Evolutionary conservation across 2,888 invertebrate species (phyloP).

Genomic region (Neoscelio sp.): DNA sequence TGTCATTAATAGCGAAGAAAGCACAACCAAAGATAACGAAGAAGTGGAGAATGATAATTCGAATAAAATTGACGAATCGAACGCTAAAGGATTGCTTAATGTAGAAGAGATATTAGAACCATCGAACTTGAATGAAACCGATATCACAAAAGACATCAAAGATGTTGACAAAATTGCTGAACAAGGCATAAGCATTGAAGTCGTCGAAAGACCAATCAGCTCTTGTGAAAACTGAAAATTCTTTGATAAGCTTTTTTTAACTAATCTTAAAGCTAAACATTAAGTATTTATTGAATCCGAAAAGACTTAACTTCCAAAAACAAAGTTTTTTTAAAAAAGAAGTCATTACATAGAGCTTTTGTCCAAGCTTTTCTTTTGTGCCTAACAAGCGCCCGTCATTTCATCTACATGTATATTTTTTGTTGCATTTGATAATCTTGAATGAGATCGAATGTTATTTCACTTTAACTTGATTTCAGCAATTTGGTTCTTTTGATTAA

Average conservation of each 20-base stretch:
- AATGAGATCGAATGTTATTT: background rate
- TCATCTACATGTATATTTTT: too few relatives aligned
- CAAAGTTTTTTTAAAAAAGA: background rate
- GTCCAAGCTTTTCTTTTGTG: too few relatives aligned
- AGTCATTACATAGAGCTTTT: too few relatives aligned
- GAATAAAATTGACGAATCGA: background rate
- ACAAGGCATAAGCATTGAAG: background rate
- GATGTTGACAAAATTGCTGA: slow-evolving; percentile 30
- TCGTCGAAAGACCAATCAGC: background rate
- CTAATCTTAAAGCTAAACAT: slow-evolving; percentile 3
- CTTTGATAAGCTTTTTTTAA: slow-evolving; percentile 14
- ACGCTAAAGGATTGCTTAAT: slow-evolving; percentile 3
- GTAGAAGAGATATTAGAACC: slow-evolving; percentile 4
- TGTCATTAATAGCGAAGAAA: slow-evolving; percentile 20
- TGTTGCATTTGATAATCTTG: too few relatives aligned
- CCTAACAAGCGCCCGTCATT: too few relatives aligned
- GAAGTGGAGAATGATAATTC: background rate
- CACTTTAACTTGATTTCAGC: background rate
- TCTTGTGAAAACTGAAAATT: background rate
- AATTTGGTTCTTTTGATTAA: too few relatives aligned
- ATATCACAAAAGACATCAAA: background rate
- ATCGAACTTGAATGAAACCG: background rate
- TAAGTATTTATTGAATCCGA: slow-evolving; percentile 17
- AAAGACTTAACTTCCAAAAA: slow-evolving; percentile 25
- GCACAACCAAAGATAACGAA: slow-evolving; percentile 42